Evolutionary conservation across 92 coral and sea anemone species (phyloP), one percentile per base, ranked within the genome.

Genomic region (Palythoa caribaeorum): DNA sequence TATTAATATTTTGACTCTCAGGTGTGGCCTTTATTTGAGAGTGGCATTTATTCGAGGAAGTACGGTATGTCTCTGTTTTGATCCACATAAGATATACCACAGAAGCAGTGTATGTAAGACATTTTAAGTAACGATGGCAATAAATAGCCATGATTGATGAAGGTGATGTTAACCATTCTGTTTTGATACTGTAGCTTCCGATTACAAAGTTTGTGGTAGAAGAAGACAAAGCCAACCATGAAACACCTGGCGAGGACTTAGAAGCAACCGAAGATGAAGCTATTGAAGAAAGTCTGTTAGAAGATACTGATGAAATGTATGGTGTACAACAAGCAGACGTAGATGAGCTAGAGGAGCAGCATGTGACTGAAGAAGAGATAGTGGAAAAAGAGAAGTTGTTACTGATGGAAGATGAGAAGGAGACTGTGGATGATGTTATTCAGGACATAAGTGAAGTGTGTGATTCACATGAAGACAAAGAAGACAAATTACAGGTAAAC

Each of bases 151-250:
- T 3, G 50, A 4, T 44, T 44, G 50, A 44, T 59, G 3, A 63
- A 2, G 4, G 9, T 59, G 65, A 44, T 44, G 65, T 5, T 59
- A 59, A 59, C 12, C 44, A 50, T 28, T 11, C 51, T 71, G 28
- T 36, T 81, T 12, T 1, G 19, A 38, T 28, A 9, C 16, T 38
- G 28, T 62, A 95, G 98, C 93, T 95, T 44, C 69, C 88, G 74
- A 78, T 90, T 47, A 93, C 96, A 38, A 95, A 88, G 90, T 95
- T 94, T 87, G 91, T 95, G 72, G 84, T 88, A 9, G 63, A 74
- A 9, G 76, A 76, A 19, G 91, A 91, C 14, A 84, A 77, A 51
- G 77, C 54, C 3, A 78, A 69, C 36, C 80, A 91, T 2, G 92
- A 81, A 3, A 44, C 36, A 17, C 69, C 87, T 44, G 88, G 88